A percentile compares a stretch with the other conserved stretches of the same genome.
These are phyloP conservation scores for Torymus auratus DNA, from an alignment of 2,888 invertebrate species.

Conservation along the genomic window DNA sequence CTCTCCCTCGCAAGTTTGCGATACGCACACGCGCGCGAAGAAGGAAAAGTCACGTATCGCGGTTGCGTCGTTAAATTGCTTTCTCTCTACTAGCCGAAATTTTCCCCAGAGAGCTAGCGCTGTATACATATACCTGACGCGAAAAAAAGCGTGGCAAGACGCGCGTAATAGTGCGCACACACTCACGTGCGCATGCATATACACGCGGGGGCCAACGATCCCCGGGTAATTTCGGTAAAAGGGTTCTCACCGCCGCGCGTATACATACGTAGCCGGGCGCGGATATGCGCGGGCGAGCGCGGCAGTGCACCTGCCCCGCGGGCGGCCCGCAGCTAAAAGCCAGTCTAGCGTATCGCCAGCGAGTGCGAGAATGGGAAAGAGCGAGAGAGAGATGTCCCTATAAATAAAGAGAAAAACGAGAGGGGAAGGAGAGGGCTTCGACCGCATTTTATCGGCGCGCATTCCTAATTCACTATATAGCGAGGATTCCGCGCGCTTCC, in stretches of 20 bases:
- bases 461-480: constrained; percentile 40
- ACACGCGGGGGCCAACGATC: background rate
- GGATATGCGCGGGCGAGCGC: too few species aligned
- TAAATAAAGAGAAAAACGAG: constrained; percentile 45
- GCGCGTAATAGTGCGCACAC: too few species aligned
- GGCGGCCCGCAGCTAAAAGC: constrained; percentile 15
- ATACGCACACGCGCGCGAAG: background rate
- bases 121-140: too few species aligned
- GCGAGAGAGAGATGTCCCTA: constrained; percentile 13
- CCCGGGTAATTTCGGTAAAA: constrained; percentile 58
- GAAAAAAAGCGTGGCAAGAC: too few species aligned
- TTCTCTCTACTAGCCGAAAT: constrained; percentile 9
- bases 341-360: constrained; percentile 4
- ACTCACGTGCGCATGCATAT: too few species aligned
- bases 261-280: too few species aligned
- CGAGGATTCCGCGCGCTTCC: too few species aligned
- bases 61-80: constrained; percentile 52
- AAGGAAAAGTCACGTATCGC: constrained; percentile 56
- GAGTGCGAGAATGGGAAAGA: background rate
- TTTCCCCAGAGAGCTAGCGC: background rate
- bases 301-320: constrained; percentile 45
- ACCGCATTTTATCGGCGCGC: constrained; percentile 46
- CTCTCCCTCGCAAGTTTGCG: background rate
- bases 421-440: background rate
- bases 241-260: constrained; percentile 31